These are phyloP conservation scores for Pempheris klunzingeri DNA, from an alignment of 2,797 vertebrate genomes.

Conservation along the genomic window DNA sequence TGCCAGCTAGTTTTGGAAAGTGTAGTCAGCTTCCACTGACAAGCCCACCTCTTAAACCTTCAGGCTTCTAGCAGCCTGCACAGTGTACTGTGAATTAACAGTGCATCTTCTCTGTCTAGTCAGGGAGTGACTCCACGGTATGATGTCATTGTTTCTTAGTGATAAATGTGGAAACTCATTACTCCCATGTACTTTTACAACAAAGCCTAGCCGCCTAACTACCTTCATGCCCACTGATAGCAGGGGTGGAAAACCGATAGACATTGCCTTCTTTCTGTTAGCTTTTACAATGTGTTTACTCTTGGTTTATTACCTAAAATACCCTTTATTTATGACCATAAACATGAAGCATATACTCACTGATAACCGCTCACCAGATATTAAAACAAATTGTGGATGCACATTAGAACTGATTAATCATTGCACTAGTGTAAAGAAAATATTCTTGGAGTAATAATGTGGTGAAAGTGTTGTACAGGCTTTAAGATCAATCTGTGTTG, in stretches of 20 bases:
- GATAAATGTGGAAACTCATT: slow-evolving; percentile 75
- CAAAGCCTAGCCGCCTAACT: slow-evolving; percentile 31
- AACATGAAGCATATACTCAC: slow-evolving; percentile 19
- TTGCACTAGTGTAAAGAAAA: background rate
- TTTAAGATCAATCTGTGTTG: background rate
- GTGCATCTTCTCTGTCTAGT: slow-evolving; percentile 42
- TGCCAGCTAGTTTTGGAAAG: slow-evolving; percentile 33
- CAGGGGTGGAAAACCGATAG: slow-evolving; percentile 63
- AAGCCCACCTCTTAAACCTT: background rate
- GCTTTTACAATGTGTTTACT: slow-evolving; percentile 49
- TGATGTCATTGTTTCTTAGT: slow-evolving; percentile 64
- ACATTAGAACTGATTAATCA: slow-evolving; percentile 13
- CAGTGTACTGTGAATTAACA: slow-evolving; percentile 50
- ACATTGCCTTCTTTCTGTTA: slow-evolving; percentile 37
- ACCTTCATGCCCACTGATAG: slow-evolving; percentile 43
- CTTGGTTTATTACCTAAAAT: slow-evolving; percentile 25
- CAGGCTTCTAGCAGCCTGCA: slow-evolving; percentile 2
- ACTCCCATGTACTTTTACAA: slow-evolving; percentile 42
- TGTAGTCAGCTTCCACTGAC: slow-evolving; percentile 7
- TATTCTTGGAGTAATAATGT: background rate
- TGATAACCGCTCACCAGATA: background rate
- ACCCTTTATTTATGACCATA: slow-evolving; percentile 13
- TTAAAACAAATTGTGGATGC: slow-evolving; percentile 16
- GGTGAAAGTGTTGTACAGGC: background rate
- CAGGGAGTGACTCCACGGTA: slow-evolving; percentile 29